Percentiles rank a stretch among this genome's conserved stretches.
Conservation (phyloP, 2,113 vertebrate genomes). For the Nibea coibor region DNA sequence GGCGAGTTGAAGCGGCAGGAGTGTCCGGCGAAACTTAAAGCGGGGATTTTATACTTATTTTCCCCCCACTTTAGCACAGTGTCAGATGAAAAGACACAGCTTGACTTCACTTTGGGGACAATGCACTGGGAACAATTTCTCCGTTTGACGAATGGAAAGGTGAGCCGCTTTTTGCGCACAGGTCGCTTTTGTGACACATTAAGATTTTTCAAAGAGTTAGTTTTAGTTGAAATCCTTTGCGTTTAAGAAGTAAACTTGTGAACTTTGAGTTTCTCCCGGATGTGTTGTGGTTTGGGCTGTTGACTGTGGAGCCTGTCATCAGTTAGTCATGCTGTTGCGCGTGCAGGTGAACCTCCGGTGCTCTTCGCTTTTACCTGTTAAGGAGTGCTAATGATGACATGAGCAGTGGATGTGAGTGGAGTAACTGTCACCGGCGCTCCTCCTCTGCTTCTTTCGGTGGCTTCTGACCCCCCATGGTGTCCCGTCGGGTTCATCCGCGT, state of each 20-base stretch:
- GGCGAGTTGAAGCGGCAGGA: not conserved
- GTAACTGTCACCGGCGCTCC: not conserved
- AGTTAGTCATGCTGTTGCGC: slow-evolving; percentile 54
- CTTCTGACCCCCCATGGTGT: not conserved
- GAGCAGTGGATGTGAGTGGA: not conserved
- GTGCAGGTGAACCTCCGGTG: slow-evolving; percentile 37
- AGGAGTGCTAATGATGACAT: not conserved
- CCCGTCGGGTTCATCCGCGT: slow-evolving; percentile 21
- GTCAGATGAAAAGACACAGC: slow-evolving; percentile 39
- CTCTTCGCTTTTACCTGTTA: slow-evolving; percentile 25
- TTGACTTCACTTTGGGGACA: slow-evolving; percentile 23
- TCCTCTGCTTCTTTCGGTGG: not conserved
- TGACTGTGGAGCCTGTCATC: slow-evolving; percentile 39
- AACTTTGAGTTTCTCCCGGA: slow-evolving; percentile 10
- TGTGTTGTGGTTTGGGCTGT: slow-evolving; percentile 18
- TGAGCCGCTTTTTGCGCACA: slow-evolving; percentile 61
- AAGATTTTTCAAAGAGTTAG: not conserved
- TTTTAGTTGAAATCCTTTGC: not conserved
- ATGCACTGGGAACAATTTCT: slow-evolving; percentile 86
- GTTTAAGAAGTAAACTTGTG: not conserved
- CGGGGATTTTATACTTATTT: not conserved
- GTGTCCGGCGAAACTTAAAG: not conserved
- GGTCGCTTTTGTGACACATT: not conserved
- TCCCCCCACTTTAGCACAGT: not conserved
- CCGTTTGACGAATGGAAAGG: slow-evolving; percentile 80